A percentile compares a stretch with the other conserved stretches of the same genome.
Conservation (phyloP, 2,113 vertebrate genomes). For the Rhagologus leucostigma region DNA sequence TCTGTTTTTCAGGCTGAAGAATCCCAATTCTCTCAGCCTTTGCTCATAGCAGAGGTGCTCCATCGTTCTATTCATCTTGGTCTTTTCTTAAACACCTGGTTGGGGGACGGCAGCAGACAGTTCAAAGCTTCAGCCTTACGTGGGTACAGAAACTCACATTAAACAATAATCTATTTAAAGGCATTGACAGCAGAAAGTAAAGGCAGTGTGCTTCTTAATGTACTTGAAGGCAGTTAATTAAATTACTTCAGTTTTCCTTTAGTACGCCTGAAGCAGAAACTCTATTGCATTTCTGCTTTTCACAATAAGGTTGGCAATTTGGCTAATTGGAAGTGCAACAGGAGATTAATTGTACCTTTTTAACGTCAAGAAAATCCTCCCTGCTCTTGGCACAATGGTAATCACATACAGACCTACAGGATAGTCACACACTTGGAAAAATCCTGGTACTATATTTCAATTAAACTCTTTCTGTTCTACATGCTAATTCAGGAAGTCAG, state of each 20-base stretch:
- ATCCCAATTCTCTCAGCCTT: background rate
- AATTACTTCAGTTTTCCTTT: slow-evolving; percentile 66
- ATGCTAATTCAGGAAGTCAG: slow-evolving; percentile 9
- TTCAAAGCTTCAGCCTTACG: background rate
- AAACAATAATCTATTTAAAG: slow-evolving; percentile 46
- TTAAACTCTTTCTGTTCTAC: slow-evolving; percentile 38
- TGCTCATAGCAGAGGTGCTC: background rate
- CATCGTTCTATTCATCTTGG: background rate
- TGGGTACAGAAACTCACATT: background rate
- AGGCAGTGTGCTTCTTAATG: slow-evolving; percentile 44
- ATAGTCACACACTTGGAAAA: slow-evolving; percentile 17
- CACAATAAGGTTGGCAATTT: slow-evolving; percentile 74
- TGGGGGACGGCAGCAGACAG: background rate
- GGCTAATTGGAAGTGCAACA: slow-evolving; percentile 75
- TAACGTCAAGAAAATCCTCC: slow-evolving; percentile 66
- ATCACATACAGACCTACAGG: background rate
- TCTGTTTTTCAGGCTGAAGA: background rate
- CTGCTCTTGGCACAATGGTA: slow-evolving; percentile 32
- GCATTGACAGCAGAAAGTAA: slow-evolving; percentile 10
- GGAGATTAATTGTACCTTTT: slow-evolving; percentile 74
- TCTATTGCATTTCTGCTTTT: slow-evolving; percentile 72
- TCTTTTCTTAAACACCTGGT: background rate
- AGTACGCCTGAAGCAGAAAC: slow-evolving; percentile 66
- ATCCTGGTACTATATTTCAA: slow-evolving; percentile 1
- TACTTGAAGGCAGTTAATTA: slow-evolving; percentile 72